Conservation (phyloP, 1,140 invertebrate species). For the Neuroterus valhalla region DNA sequence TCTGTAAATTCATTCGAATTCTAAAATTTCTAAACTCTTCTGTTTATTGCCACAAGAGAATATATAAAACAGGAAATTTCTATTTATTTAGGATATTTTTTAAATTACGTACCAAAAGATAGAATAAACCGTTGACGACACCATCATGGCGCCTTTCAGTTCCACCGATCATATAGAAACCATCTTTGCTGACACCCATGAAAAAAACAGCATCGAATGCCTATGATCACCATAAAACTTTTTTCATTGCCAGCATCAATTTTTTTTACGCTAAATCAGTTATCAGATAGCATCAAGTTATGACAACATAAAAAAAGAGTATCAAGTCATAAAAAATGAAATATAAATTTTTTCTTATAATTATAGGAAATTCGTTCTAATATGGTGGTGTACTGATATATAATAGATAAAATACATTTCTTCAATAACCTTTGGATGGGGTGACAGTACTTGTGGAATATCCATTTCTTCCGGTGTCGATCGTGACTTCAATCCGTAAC, state of each 20-base stretch:
- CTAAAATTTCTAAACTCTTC: too few species aligned
- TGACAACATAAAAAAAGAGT: too few species aligned
- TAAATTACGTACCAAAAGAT: neutral
- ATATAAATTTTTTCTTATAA: too few species aligned
- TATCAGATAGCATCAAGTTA: too few species aligned
- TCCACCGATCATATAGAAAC: constrained; percentile 24
- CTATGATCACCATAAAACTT: neutral
- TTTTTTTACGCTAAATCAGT: too few species aligned
- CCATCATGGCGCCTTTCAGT: neutral
- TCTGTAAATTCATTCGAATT: too few species aligned
- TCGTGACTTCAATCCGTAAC: constrained; percentile 12
- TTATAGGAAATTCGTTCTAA: too few species aligned
- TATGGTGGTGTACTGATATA: too few species aligned
- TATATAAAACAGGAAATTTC: too few species aligned
- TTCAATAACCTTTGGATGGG: constrained; percentile 5
- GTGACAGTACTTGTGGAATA: neutral
- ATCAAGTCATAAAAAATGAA: too few species aligned
- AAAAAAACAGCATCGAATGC: constrained; percentile 20
- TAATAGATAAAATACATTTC: neutral
- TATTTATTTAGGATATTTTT: neutral
- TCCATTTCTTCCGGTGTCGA: constrained; percentile 13
- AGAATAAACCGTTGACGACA: neutral
- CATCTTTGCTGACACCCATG: neutral
- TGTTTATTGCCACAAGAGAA: too few species aligned
- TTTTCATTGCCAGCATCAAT: too few species aligned